Evolutionary conservation across 30 jellyfish, hydroid and myxozoan genomes (phyloP).

Genomic region (Aurelia coerulea): DNA sequence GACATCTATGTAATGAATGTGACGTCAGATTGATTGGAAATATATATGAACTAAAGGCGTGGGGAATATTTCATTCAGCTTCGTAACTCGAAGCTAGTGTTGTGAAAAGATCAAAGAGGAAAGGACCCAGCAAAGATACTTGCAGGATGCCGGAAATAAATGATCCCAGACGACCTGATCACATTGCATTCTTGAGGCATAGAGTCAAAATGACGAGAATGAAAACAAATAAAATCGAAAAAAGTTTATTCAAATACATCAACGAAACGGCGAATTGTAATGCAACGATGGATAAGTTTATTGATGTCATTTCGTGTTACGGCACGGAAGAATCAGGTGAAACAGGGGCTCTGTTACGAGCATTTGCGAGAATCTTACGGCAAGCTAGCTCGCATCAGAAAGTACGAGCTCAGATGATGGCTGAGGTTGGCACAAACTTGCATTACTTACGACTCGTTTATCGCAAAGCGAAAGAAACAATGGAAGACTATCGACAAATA

Average conservation of each 20-base stretch:
- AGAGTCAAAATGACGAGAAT: constrained; percentile 34
- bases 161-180: constrained; percentile 53
- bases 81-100: too few species aligned
- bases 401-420: constrained; percentile 39
- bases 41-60: too few species aligned
- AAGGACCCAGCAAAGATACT: too few species aligned
- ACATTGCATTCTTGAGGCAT: constrained; percentile 36
- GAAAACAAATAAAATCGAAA: constrained; percentile 19
- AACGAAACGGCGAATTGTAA: constrained; percentile 5
- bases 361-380: constrained; percentile 25
- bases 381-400: constrained; percentile 46
- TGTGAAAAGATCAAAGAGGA: too few species aligned
- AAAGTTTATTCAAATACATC: constrained; percentile 1
- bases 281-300: constrained; percentile 20
- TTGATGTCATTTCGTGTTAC: constrained; percentile 6
- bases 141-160: constrained; percentile 35
- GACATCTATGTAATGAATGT: too few species aligned
- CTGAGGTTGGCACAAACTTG: constrained; percentile 38
- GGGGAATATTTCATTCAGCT: too few species aligned
- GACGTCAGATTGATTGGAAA: too few species aligned
- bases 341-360: constrained; percentile 58
- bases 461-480: constrained; percentile 41
- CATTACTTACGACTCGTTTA: constrained; percentile 34
- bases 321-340: constrained; percentile 65
- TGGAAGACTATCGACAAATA: constrained; percentile 19